Conservation (phyloP, 2,797 vertebrate genomes). For the Myiotriccus ornatus region DNA sequence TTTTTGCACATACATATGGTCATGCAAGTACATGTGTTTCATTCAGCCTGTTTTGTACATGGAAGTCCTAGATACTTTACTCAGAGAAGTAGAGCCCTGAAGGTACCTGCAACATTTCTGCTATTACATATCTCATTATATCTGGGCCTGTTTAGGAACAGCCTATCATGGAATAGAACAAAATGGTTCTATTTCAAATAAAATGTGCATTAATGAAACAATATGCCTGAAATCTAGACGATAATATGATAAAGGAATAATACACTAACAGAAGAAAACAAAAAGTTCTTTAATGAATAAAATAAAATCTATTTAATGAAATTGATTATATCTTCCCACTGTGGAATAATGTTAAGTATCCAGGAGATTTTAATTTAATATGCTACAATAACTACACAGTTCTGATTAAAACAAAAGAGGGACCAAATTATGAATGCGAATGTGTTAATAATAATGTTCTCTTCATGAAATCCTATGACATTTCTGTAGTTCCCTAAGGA, state of each 20-base stretch:
- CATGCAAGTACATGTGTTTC: neutral
- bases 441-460: neutral
- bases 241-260: neutral
- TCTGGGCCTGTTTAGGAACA: neutral
- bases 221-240: neutral
- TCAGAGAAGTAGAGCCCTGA: neutral
- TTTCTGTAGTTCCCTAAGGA: neutral
- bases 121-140: neutral
- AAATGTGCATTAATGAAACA: neutral
- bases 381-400: neutral
- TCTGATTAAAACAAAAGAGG: constrained; percentile 12
- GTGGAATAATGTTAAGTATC: neutral
- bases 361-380: neutral
- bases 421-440: neutral
- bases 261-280: neutral
- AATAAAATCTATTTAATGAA: neutral
- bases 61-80: neutral
- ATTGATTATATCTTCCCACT: neutral
- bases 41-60: neutral
- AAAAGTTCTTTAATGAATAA: neutral
- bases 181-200: neutral
- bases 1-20: neutral
- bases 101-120: neutral
- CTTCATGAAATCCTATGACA: neutral
- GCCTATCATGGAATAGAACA: neutral